phyloP scores from a whole-genome alignment of 2,113 vertebrate genomes.

The Nipponia nippon region DNA sequence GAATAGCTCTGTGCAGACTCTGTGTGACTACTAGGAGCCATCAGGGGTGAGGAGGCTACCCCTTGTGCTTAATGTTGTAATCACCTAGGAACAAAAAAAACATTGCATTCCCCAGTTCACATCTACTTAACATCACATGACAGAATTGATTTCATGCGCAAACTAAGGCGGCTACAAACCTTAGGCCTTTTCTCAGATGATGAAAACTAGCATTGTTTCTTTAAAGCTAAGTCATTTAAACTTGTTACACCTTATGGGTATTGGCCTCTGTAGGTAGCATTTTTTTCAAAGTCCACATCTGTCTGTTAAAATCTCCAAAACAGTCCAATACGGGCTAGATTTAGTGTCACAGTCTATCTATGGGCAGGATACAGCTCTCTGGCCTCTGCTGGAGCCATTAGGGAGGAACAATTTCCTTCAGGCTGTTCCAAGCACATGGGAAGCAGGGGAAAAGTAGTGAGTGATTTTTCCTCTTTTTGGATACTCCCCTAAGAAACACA shows the following conservation, averaged over 20 bases:
- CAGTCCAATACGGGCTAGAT: background rate
- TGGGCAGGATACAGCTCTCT: background rate
- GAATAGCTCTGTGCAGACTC: background rate
- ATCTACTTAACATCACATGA: background rate
- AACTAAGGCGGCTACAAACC: background rate
- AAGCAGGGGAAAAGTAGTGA: background rate
- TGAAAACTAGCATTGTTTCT: background rate
- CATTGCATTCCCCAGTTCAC: background rate
- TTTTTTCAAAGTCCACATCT: background rate
- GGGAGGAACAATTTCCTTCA: background rate
- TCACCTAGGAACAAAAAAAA: background rate
- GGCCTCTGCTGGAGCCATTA: background rate
- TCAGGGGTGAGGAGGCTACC: accelerated
- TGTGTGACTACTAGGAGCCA: background rate
- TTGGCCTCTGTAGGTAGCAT: background rate
- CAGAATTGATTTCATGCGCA: background rate
- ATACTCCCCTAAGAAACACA: background rate
- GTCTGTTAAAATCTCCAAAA: background rate
- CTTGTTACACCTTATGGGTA: background rate
- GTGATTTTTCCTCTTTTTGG: background rate
- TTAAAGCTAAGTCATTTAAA: background rate
- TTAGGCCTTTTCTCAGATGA: background rate
- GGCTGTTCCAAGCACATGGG: background rate
- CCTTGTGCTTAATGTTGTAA: background rate
- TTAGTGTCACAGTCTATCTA: background rate